Evolutionary conservation across 2,113 vertebrate species (phyloP).

Genomic region (Hyperopisus bebe): DNA sequence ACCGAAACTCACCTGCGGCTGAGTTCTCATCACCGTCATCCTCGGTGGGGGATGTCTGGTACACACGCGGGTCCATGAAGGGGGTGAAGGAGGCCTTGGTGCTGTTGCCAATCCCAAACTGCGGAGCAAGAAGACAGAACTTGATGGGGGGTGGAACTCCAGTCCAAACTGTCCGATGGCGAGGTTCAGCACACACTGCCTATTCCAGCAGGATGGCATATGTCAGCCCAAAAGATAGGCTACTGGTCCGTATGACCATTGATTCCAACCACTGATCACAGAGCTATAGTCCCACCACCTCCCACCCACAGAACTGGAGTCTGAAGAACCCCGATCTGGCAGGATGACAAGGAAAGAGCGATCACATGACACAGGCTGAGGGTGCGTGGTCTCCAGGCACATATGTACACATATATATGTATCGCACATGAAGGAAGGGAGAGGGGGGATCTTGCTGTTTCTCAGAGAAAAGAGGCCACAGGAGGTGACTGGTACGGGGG

Average conservation of each 20-base stretch:
- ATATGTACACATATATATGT: conserved; percentile 1
- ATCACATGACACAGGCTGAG: conserved; percentile 22
- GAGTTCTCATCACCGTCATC: conserved; percentile 69
- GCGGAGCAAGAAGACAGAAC: conserved; percentile 33
- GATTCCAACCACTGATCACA: not conserved
- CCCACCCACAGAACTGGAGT: not conserved
- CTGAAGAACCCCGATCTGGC: not conserved
- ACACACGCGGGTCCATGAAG: conserved; percentile 92
- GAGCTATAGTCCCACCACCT: not conserved
- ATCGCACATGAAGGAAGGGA: not conserved
- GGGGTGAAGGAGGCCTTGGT: conserved; percentile 96
- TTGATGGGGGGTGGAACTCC: conserved; percentile 8
- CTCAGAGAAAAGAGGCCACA: not conserved
- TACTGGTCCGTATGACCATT: not conserved
- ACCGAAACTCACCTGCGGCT: conserved; percentile 67
- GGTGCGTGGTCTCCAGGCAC: not conserved
- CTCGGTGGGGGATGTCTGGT: conserved; percentile 90
- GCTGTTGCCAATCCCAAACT: conserved; percentile 85
- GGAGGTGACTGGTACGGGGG: not conserved
- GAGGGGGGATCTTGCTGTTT: not conserved
- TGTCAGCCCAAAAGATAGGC: not conserved
- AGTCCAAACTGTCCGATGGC: not conserved
- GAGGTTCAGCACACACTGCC: not conserved
- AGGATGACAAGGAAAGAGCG: not conserved
- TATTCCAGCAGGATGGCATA: not conserved